Evolutionary conservation across 1,140 invertebrate genomes (phyloP).

Genomic region (Bombus balteatus): DNA sequence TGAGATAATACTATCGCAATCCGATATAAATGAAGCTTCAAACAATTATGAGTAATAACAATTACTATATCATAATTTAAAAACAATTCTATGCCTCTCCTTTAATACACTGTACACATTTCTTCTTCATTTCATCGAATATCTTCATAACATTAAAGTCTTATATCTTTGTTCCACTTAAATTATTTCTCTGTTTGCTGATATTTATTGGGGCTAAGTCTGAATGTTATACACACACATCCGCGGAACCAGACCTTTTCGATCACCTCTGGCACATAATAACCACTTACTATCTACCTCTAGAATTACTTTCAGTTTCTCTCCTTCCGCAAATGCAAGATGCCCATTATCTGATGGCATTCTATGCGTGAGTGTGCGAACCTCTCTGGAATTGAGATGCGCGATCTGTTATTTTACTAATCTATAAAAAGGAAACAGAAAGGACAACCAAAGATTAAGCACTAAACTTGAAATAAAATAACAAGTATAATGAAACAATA

Average conservation of each 20-base stretch:
- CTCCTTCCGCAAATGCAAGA: slow-evolving; percentile 90
- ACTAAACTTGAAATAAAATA: slow-evolving; percentile 42
- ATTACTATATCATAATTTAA: slow-evolving; percentile 54
- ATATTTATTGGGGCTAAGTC: slow-evolving; percentile 74
- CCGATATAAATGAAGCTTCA: slow-evolving; percentile 60
- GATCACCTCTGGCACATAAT: slow-evolving; percentile 89
- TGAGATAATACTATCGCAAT: slow-evolving; percentile 67
- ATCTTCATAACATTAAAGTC: slow-evolving; percentile 35
- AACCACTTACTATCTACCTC: slow-evolving; percentile 91
- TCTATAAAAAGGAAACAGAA: slow-evolving; percentile 60
- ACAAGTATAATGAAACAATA: neutral
- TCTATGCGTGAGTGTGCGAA: slow-evolving; percentile 88
- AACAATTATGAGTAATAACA: slow-evolving; percentile 53
- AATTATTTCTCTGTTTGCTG: slow-evolving; percentile 33
- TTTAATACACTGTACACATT: slow-evolving; percentile 80
- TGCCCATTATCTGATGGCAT: slow-evolving; percentile 90
- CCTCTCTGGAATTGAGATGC: slow-evolving; percentile 84
- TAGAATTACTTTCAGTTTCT: slow-evolving; percentile 88
- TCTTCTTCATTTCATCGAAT: slow-evolving; percentile 17
- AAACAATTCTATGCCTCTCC: slow-evolving; percentile 66
- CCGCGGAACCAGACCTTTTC: slow-evolving; percentile 90
- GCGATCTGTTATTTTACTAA: slow-evolving; percentile 61
- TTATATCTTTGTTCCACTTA: slow-evolving; percentile 24
- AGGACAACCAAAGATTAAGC: slow-evolving; percentile 55
- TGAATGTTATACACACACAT: slow-evolving; percentile 86